phyloP scores from a whole-genome alignment of 2,888 invertebrate species.

The Polylopha cassiicola region DNA sequence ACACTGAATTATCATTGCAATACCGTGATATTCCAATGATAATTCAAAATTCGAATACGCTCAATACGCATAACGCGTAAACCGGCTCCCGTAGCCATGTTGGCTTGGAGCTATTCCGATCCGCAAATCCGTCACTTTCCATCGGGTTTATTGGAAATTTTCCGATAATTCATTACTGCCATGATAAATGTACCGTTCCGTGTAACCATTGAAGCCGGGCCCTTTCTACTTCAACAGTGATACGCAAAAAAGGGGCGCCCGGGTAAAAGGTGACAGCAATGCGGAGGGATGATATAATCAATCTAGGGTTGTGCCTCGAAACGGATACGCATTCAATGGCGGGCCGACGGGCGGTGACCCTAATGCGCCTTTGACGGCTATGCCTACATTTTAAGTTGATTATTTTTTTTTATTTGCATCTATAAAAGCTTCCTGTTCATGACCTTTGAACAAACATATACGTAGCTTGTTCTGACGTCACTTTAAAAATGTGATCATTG shows the following conservation, averaged over 20 bases:
- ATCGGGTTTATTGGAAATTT: constrained; percentile 58
- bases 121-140: constrained; percentile 24
- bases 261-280: constrained; percentile 57
- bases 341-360: constrained; percentile 17
- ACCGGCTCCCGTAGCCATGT: too few species aligned
- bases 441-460: too few species aligned
- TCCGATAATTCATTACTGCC: constrained; percentile 72
- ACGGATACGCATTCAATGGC: constrained; percentile 49
- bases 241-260: constrained; percentile 62
- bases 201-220: constrained; percentile 62
- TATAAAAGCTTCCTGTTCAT: too few species aligned
- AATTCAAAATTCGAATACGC: too few species aligned
- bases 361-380: constrained; percentile 16
- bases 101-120: constrained; percentile 16
- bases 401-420: too few species aligned
- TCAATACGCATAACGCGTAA: too few species aligned
- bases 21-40: too few species aligned
- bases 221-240: constrained; percentile 73
- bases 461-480: too few species aligned
- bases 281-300: constrained; percentile 71
- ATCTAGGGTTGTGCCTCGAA: constrained; percentile 56
- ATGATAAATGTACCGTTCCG: constrained; percentile 71
- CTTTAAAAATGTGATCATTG: too few species aligned
- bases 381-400: constrained; percentile 21
- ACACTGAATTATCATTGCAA: too few species aligned